Conservation (phyloP, 2,888 invertebrate species). For the Elegia similella region DNA sequence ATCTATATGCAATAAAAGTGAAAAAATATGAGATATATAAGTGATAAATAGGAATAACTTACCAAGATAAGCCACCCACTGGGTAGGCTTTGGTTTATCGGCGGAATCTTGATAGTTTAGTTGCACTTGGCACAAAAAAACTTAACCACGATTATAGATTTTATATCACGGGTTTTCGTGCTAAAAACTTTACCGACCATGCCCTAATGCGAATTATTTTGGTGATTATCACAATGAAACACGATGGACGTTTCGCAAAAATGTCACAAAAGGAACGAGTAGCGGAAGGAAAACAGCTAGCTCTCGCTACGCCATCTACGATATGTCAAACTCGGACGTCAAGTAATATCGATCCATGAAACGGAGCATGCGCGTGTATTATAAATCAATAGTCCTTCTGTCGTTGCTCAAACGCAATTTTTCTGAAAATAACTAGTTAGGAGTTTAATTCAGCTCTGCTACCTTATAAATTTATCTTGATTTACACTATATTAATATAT, state of each 20-base stretch:
- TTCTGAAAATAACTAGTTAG: too few relatives aligned
- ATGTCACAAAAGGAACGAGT: conserved; percentile 70
- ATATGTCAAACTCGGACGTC: conserved; percentile 31
- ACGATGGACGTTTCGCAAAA: conserved; percentile 62
- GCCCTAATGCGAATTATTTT: conserved; percentile 66
- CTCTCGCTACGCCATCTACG: conserved; percentile 53
- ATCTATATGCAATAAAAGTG: conserved; percentile 14
- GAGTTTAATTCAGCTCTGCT: too few relatives aligned
- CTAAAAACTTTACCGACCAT: conserved; percentile 74
- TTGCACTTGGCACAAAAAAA: conserved; percentile 81
- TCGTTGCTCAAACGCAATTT: too few relatives aligned
- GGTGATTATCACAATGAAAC: conserved; percentile 61
- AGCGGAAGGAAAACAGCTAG: conserved; percentile 39
- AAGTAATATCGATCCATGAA: conserved; percentile 43
- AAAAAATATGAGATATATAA: conserved; percentile 18
- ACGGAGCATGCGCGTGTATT: conserved; percentile 52
- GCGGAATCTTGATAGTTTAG: conserved; percentile 91
- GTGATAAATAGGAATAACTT: conserved; percentile 48
- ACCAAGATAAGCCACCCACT: conserved; percentile 90
- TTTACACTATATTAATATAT: background rate
- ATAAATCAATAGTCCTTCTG: background rate
- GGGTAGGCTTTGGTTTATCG: conserved; percentile 89
- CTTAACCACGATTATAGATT: conserved; percentile 70
- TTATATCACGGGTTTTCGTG: conserved; percentile 67
- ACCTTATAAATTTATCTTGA: background rate